Percentiles rank a stretch among this genome's conserved stretches.
Conservation (phyloP, 2,888 invertebrate genomes). For the Aromia moschata region DNA sequence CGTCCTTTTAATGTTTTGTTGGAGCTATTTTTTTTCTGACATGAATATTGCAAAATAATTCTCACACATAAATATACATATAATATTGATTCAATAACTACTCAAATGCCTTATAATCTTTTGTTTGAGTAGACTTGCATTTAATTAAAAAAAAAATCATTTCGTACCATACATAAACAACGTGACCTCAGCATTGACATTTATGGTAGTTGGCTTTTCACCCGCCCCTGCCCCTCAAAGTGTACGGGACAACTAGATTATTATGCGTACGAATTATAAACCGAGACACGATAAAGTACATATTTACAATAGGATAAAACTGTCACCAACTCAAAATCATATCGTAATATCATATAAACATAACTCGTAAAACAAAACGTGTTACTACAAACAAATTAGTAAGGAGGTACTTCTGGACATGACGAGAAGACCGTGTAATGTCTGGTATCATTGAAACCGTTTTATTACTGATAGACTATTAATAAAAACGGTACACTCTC, state of each 20-base stretch:
- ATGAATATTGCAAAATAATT: too few species aligned
- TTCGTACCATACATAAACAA: constrained; percentile 35
- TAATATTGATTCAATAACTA: not conserved
- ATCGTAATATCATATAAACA: not conserved
- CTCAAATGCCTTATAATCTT: not conserved
- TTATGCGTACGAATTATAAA: constrained; percentile 1
- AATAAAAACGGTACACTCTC: not conserved
- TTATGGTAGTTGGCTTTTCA: constrained; percentile 36
- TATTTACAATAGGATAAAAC: not conserved
- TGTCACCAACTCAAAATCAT: not conserved
- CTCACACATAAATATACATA: not conserved
- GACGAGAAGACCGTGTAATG: too few species aligned
- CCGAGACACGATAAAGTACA: too few species aligned
- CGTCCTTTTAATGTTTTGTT: too few species aligned
- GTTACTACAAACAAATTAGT: too few species aligned
- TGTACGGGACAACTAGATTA: not conserved
- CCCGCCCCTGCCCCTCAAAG: constrained; percentile 27
- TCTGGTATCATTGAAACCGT: too few species aligned
- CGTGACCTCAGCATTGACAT: constrained; percentile 55
- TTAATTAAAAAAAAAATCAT: constrained; percentile 1
- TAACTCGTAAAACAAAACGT: not conserved
- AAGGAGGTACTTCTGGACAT: too few species aligned
- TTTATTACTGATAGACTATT: not conserved
- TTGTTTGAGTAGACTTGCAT: not conserved
- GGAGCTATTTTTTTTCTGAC: too few species aligned